These are phyloP conservation scores for Parasteatoda lunata DNA, from an alignment of 2,888 invertebrate species.

Conservation along the genomic window DNA sequence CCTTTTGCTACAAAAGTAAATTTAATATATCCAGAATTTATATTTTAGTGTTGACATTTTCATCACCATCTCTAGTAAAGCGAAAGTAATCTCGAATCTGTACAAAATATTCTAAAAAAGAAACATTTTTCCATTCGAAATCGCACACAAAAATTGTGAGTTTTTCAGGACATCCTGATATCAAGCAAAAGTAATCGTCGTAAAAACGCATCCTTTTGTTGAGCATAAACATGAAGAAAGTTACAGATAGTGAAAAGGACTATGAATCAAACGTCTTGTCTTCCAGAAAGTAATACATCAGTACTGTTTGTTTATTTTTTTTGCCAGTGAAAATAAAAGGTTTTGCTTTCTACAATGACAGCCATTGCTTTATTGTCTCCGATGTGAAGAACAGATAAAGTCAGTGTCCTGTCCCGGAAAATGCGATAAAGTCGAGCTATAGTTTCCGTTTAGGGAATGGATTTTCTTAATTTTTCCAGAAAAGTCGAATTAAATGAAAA, in stretches of 20 bases:
- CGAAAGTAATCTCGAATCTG: too few relatives aligned
- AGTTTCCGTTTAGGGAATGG: too few relatives aligned
- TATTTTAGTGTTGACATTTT: too few relatives aligned
- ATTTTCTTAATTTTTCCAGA: too few relatives aligned
- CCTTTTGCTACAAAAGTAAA: too few relatives aligned
- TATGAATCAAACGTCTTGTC: slow-evolving; percentile 1
- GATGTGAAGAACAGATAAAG: not conserved
- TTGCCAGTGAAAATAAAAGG: not conserved
- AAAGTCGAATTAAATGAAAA: too few relatives aligned
- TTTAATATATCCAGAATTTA: too few relatives aligned
- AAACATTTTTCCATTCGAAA: too few relatives aligned
- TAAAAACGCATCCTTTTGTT: not conserved
- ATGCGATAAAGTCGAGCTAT: not conserved
- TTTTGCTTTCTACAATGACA: slow-evolving; percentile 3
- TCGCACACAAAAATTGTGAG: too few relatives aligned
- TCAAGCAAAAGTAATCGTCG: not conserved
- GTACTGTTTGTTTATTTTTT: not conserved
- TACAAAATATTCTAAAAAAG: too few relatives aligned
- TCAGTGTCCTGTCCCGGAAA: not conserved
- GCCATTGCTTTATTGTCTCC: slow-evolving; percentile 1
- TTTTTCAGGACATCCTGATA: not conserved
- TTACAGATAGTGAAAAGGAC: slow-evolving; percentile 1
- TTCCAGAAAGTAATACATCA: not conserved
- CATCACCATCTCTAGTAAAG: too few relatives aligned
- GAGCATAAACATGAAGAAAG: not conserved